Evolutionary conservation across 1,140 invertebrate species (phyloP), one percentile per base, ranked within the genome.

Genomic region (Zaprionus tsacasi): DNA sequence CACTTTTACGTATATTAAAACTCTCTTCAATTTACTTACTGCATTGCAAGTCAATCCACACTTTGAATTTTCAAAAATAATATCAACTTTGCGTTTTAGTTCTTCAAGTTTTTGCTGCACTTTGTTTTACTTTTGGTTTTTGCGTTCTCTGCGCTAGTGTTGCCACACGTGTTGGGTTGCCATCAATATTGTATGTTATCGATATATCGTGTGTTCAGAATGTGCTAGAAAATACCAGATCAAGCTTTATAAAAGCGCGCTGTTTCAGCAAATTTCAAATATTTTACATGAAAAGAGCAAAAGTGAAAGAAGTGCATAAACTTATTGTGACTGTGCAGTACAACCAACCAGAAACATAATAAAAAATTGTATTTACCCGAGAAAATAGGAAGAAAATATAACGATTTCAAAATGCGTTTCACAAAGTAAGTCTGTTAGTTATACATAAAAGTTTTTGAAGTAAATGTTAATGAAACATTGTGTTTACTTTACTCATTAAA

Each of bases 341-440:
- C 13, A 52, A 40, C 48, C 27, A 45, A 45, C 2, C 3, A n/a
- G 38, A 27, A 61, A 38, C 11, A 10, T 8, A 70, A 17, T 11
- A n/a, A 4, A 54, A 3, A 40, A 40, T 15, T 35, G 12, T 12
- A 45, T 21, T 35, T 25, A 11, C 21, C 1, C 27, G 27, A 30
- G 6, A 17, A 25, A 50, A 33, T 0, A 30, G 25, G 35, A 30
- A 38, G 13, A 17, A 54, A 35, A 21, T 3, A 13, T 40, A 36
- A 8, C n/a, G 21, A 50, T 1, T 48, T 57, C 25, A 87, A 78
- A 70, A 88, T 88, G 85, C 70, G 85, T 70, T 88, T 78, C 43
- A 88, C 85, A 69, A 88, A 64, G 83, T 87, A 66, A 82, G 83
- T 48, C 54, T 21, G 8, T 33, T 15, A 21, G 30, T 21, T 55